These are phyloP conservation scores for Eupithecia vulgata DNA, from an alignment of 2,888 invertebrate species.

Conservation along the genomic window DNA sequence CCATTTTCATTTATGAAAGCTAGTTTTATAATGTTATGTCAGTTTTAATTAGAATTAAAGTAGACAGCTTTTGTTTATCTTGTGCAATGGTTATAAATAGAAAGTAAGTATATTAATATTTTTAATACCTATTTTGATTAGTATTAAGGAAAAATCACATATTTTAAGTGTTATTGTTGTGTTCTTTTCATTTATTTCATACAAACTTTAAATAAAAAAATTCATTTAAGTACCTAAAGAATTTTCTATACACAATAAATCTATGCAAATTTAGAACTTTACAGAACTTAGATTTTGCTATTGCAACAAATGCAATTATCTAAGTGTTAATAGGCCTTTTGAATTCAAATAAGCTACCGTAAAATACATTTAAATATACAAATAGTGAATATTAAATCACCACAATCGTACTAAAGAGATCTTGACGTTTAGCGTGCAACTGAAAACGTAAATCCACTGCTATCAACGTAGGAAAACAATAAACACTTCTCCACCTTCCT, in stretches of 20 bases:
- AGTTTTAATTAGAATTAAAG: conserved; percentile 9
- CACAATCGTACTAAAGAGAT: conserved; percentile 44
- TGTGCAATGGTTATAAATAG: background rate
- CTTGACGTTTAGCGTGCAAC: conserved; percentile 46
- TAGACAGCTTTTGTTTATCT: background rate
- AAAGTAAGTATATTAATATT: background rate
- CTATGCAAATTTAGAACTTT: background rate
- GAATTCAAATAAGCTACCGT: conserved; percentile 30
- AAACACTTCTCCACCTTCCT: conserved; percentile 75
- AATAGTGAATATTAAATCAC: conserved; percentile 44
- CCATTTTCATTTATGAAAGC: conserved; percentile 35
- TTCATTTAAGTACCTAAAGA: background rate
- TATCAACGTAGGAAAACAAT: conserved; percentile 56
- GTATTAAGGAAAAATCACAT: background rate
- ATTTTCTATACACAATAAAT: background rate
- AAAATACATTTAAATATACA: conserved; percentile 38
- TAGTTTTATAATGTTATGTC: conserved; percentile 13
- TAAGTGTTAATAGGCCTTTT: conserved; percentile 32
- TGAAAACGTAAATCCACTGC: conserved; percentile 47
- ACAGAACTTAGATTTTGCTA: background rate
- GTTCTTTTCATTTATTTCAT: background rate
- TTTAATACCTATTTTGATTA: background rate
- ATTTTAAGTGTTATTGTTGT: background rate
- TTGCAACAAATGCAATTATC: conserved; percentile 15
- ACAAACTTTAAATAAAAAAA: background rate